These are phyloP conservation scores for Dryomyza anilis DNA, from an alignment of 2,888 invertebrate genomes.

Conservation along the genomic window DNA sequence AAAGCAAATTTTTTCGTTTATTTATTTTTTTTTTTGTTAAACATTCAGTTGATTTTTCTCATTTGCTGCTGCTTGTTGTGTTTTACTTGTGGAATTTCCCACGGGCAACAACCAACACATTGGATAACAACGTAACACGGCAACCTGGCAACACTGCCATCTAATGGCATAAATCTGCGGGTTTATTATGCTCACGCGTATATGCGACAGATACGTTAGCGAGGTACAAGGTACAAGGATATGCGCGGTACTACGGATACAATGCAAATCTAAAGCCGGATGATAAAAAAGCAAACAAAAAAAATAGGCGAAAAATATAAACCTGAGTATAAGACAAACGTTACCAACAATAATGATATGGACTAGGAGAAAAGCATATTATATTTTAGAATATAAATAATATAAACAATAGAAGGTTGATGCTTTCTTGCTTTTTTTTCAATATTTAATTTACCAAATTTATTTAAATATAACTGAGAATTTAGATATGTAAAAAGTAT, in stretches of 20 bases:
- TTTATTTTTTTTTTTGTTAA: not conserved
- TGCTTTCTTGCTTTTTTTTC: no score
- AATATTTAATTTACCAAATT: no score
- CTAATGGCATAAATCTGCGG: slow-evolving; percentile 21
- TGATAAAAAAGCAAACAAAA: not conserved
- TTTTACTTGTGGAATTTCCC: slow-evolving; percentile 9
- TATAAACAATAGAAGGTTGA: no score
- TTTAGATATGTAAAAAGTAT: no score
- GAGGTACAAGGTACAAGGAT: slow-evolving; percentile 2
- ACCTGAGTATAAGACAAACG: no score
- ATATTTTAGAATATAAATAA: no score
- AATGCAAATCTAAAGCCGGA: not conserved
- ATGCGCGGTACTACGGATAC: slow-evolving; percentile 1
- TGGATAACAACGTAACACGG: no score
- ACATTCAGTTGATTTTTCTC: not conserved
- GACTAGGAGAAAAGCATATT: no score
- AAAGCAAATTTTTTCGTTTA: not conserved
- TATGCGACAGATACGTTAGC: slow-evolving; percentile 10
- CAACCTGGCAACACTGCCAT: slow-evolving; percentile 4
- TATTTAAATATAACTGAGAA: no score
- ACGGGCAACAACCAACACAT: no score
- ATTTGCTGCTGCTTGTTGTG: not conserved
- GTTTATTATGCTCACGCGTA: slow-evolving; percentile 23
- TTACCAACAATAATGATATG: no score
- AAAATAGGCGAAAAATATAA: not conserved